phyloP scores from a whole-genome alignment of 2,113 vertebrate genomes.

The Rhabdomys dilectus region DNA sequence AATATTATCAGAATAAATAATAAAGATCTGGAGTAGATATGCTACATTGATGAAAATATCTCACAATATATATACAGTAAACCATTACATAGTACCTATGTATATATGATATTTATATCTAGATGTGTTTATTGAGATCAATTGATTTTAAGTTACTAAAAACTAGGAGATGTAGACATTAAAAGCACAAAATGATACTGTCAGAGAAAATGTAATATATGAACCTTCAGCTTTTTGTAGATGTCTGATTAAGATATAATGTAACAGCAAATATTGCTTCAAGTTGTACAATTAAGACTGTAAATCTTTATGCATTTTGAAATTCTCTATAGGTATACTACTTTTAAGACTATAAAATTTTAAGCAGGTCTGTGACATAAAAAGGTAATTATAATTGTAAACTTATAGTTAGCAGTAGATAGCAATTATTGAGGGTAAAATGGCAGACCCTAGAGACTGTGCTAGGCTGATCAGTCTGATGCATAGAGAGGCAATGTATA shows the following conservation, averaged over 20 bases:
- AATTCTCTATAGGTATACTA: neutral
- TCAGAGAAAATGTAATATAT: neutral
- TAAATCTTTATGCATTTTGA: neutral
- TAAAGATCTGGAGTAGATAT: neutral
- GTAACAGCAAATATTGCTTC: neutral
- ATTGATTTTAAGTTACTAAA: neutral
- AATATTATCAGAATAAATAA: neutral
- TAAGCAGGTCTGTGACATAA: neutral
- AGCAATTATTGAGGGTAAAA: neutral
- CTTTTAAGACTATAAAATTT: neutral
- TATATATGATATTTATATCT: neutral
- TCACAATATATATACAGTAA: neutral
- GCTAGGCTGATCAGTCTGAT: neutral
- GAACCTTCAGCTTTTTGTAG: neutral
- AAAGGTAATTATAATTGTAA: neutral
- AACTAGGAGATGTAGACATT: neutral
- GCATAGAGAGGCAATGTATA: neutral
- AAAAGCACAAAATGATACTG: neutral
- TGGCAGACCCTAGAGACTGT: neutral
- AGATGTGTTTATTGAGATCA: neutral
- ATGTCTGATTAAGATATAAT: neutral
- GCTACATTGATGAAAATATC: neutral
- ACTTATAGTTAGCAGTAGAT: neutral
- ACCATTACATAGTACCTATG: no score
- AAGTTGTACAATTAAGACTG: neutral